Evolutionary conservation across 1,140 invertebrate species (phyloP), one percentile per base, ranked within the genome.

Genomic region (Drosophila funebris): DNA sequence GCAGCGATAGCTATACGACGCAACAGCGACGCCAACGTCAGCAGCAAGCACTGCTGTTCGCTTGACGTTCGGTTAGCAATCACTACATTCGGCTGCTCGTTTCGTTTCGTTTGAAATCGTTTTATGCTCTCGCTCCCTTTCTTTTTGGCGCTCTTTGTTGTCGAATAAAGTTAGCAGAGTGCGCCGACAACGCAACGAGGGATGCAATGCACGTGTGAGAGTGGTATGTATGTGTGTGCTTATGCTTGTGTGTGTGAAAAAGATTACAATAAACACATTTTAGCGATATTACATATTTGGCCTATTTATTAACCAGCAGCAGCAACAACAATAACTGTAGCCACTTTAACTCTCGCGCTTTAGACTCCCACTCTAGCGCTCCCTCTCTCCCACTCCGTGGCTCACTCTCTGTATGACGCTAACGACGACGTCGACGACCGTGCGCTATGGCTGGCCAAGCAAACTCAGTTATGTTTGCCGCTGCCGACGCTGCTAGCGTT

Each of bases 241-340:
- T 64, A 36, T 66, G 57, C 39, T 50, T 66, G 56, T 75, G 44
- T 68, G 71, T 62, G 64, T 68, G 57, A 62, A 81, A 84, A 87
- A 85, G 82, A 87, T 87, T 87, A 87, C 82, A 87, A 88, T 87
- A 87, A 87, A 82, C 78, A 87, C 82, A 87, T 87, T 87, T 88
- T 88, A 88, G 82, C 82, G 76, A 87, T 87, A 87, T 87, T 87
- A 87, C 83, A 88, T 88, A 88, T 88, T 88, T 88, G 83, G 78
- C 83, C 83, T 88, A 88, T 88, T 88, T 88, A 88, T 88, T 88
- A 87, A 87, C 61, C 58, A 77, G 61, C 58, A 56, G 31, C 52
- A 50, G 64, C 50, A 69, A 16, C 61, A 75, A 53, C 69, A 64
- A 53, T 44, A 54, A 62, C 14, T 37, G 20, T 18, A 52, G 57